Evolutionary conservation across 2,797 vertebrate genomes (phyloP).

Genomic region (Enteromius paludinosus): DNA sequence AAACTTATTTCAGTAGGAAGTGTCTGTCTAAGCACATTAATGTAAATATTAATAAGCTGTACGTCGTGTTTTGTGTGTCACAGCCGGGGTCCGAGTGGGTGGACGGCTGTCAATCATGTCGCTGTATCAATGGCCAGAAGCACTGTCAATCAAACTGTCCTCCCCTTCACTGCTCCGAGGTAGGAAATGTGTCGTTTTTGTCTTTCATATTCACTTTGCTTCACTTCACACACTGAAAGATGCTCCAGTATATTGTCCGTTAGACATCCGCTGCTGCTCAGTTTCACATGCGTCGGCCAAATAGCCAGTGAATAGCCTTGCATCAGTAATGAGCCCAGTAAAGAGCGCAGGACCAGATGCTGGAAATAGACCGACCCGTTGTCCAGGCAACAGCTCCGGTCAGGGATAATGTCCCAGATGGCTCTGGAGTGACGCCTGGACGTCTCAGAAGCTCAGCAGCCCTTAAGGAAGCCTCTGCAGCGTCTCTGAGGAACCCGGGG

Average conservation of each 20-base stretch:
- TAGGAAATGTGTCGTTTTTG: slow-evolving; percentile 65
- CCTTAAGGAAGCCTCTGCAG: neutral
- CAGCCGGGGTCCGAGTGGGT: slow-evolving; percentile 84
- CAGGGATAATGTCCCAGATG: slow-evolving; percentile 54
- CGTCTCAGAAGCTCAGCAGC: slow-evolving; percentile 11
- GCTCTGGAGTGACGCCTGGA: slow-evolving; percentile 18
- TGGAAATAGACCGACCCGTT: slow-evolving; percentile 49
- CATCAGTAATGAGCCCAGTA: slow-evolving; percentile 41
- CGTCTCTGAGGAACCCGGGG: neutral
- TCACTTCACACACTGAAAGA: neutral
- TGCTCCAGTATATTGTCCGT: neutral
- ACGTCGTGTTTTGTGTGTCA: slow-evolving; percentile 49
- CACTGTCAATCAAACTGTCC: slow-evolving; percentile 78
- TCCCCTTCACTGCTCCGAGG: slow-evolving; percentile 80
- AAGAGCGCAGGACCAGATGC: slow-evolving; percentile 33
- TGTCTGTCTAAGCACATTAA: slow-evolving; percentile 28
- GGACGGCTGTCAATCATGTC: slow-evolving; percentile 81
- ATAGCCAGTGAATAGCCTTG: slow-evolving; percentile 24
- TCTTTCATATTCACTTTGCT: neutral
- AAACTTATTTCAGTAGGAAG: neutral
- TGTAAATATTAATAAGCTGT: slow-evolving; percentile 53
- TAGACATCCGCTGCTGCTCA: neutral
- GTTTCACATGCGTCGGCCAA: slow-evolving; percentile 18
- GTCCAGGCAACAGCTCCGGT: slow-evolving; percentile 67
- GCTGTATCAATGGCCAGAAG: slow-evolving; percentile 79